phyloP scores from a whole-genome alignment of 1,140 invertebrate genomes.

The Trichonephila clavata region DNA sequence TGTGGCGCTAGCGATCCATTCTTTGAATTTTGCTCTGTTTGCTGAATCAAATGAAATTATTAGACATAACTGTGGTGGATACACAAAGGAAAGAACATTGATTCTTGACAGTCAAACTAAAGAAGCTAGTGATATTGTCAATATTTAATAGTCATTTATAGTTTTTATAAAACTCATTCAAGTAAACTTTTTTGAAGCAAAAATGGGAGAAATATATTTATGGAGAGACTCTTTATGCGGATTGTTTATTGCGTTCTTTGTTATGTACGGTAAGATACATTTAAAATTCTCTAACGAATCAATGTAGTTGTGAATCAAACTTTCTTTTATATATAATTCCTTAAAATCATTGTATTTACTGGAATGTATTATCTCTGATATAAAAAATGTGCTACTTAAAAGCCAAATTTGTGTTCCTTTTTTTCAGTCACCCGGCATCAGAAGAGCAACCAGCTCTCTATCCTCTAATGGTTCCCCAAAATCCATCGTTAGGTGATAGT shows the following conservation, averaged over 20 bases:
- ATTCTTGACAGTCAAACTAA: too few species aligned
- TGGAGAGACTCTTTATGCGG: not conserved
- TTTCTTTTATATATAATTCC: too few species aligned
- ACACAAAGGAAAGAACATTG: too few species aligned
- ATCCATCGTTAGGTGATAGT: slow-evolving; percentile 31
- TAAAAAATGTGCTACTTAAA: too few species aligned
- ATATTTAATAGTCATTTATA: too few species aligned
- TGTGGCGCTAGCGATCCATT: slow-evolving; percentile 26
- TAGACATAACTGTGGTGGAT: too few species aligned
- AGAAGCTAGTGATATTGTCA: too few species aligned
- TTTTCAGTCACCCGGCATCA: not conserved
- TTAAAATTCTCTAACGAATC: not conserved
- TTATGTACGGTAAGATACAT: not conserved
- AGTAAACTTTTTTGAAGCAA: too few species aligned
- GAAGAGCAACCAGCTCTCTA: slow-evolving; percentile 44
- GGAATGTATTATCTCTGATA: too few species aligned
- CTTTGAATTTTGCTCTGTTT: not conserved
- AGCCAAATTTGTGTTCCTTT: not conserved
- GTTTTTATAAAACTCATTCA: too few species aligned
- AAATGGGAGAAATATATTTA: not conserved
- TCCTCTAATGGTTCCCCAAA: slow-evolving; percentile 42
- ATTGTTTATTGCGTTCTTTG: not conserved
- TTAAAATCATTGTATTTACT: too few species aligned
- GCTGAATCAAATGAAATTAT: not conserved
- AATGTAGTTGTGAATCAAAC: too few species aligned